Conservation (phyloP, 2,888 invertebrate species). For the Aphrophora alni region DNA sequence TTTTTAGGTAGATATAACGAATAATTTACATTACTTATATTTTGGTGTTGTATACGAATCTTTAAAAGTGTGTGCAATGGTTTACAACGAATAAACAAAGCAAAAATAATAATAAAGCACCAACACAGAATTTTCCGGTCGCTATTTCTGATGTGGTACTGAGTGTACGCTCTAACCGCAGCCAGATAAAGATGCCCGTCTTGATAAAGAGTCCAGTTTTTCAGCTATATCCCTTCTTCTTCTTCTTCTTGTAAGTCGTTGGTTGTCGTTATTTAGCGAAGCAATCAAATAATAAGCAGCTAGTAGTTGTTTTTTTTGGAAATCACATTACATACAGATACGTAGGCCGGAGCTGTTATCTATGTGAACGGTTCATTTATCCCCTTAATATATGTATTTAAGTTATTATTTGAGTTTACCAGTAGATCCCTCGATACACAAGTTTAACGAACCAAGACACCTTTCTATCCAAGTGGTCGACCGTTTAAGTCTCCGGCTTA, state of each 20-base stretch:
- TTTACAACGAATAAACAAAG: no score
- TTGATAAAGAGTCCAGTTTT: background rate
- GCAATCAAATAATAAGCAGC: slow-evolving; percentile 9
- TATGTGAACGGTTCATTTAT: background rate
- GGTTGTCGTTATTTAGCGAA: background rate
- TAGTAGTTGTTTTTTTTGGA: background rate
- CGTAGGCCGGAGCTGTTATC: background rate
- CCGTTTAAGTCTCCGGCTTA: background rate
- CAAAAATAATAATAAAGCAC: background rate
- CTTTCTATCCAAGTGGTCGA: background rate
- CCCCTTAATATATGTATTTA: background rate
- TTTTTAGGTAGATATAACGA: no score
- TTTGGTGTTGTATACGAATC: no score
- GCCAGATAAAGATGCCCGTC: background rate
- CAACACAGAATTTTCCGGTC: background rate
- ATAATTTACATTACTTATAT: no score
- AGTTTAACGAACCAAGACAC: background rate
- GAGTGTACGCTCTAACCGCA: background rate
- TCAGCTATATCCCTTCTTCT: background rate
- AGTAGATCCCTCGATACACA: background rate
- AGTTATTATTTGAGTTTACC: background rate
- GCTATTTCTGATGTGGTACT: background rate
- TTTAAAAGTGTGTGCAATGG: no score
- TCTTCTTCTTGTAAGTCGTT: background rate
- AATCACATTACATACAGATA: background rate